Evolutionary conservation across 1,140 invertebrate species (phyloP).

Genomic region (Drosophila tristis): DNA sequence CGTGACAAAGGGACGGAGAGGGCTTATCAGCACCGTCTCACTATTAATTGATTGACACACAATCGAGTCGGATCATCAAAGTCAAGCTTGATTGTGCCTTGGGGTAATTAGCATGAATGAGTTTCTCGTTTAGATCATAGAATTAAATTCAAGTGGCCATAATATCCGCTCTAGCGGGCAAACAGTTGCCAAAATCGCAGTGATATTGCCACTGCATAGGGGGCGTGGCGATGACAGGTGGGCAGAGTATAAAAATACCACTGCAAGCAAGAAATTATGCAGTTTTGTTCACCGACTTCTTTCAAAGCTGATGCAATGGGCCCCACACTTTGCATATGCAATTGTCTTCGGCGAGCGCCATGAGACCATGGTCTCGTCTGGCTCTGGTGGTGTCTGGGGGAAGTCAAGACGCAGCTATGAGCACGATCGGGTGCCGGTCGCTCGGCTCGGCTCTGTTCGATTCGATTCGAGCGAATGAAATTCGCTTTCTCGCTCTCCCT

Average conservation of each 20-base stretch:
- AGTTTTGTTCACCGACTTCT: conserved; percentile 14
- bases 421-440: conserved; percentile 16
- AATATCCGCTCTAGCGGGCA: conserved; percentile 17
- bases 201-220: neutral
- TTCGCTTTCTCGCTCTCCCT: conserved; percentile 14
- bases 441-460: neutral
- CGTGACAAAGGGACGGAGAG: neutral
- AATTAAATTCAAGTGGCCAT: conserved; percentile 41
- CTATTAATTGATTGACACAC: conserved; percentile 64
- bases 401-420: conserved; percentile 2
- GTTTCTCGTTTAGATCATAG: conserved; percentile 18
- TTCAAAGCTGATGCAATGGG: conserved; percentile 73
- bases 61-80: conserved; percentile 57
- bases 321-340: conserved; percentile 61
- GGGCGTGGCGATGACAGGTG: conserved; percentile 36
- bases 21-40: conserved; percentile 66
- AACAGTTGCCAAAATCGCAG: neutral
- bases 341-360: conserved; percentile 48
- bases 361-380: conserved; percentile 31
- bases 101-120: conserved; percentile 56
- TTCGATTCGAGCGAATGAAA: neutral
- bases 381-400: conserved; percentile 9
- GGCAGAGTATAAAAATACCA: conserved; percentile 21
- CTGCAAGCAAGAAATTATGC: conserved; percentile 47
- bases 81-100: conserved; percentile 48